These are phyloP conservation scores for Hetaerina titia DNA, from an alignment of 2,888 invertebrate genomes.

Conservation along the genomic window DNA sequence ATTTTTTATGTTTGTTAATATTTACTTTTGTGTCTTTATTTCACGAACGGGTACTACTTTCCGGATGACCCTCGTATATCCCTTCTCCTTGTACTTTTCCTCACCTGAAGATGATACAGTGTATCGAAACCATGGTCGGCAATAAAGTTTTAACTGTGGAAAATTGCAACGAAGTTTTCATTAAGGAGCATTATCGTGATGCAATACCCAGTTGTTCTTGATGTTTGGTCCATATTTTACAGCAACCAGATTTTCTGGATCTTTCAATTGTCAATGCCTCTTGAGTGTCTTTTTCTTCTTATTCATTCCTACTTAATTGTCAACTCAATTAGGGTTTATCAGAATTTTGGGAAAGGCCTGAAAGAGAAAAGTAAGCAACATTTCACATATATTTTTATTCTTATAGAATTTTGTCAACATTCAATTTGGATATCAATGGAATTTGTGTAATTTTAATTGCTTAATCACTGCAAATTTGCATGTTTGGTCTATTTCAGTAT, in stretches of 20 bases:
- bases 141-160: too few species aligned
- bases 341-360: conserved; percentile 67
- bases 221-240: not conserved
- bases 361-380: conserved; percentile 64
- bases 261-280: not conserved
- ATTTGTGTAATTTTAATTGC: not conserved
- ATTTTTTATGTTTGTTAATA: too few species aligned
- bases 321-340: conserved; percentile 58
- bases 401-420: not conserved
- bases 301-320: conserved; percentile 56
- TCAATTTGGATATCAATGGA: not conserved
- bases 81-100: too few species aligned
- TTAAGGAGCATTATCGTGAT: too few species aligned
- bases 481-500: conserved; percentile 46
- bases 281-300: conserved; percentile 37
- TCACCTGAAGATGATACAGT: too few species aligned
- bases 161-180: too few species aligned
- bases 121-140: too few species aligned
- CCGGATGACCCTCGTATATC: too few species aligned
- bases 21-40: too few species aligned
- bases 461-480: not conserved
- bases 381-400: conserved; percentile 21
- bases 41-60: too few species aligned
- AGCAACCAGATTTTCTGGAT: conserved; percentile 44
- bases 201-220: too few species aligned